Evolutionary conservation across 2,797 vertebrate species (phyloP), one percentile per base, ranked within the genome.

Genomic region (Threskiornis aethiopicus): DNA sequence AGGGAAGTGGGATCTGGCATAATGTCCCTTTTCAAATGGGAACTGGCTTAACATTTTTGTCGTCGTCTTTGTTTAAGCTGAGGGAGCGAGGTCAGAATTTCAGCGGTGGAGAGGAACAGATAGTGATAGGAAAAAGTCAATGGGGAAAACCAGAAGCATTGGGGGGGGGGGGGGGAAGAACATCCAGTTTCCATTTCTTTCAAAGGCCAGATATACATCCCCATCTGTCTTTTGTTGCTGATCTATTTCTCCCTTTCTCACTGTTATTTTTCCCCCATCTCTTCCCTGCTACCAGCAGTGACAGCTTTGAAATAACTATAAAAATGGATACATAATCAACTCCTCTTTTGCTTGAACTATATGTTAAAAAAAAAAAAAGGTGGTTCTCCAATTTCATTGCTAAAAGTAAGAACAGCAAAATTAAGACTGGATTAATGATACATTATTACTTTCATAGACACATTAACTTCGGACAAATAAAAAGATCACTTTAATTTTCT

Each of bases 141-240:
- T 31, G 39, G 51, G 33, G 58, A 87, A 96, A 93, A 93, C 1
- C 61, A 46, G 44, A 46, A 20, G 44, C 44, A 10, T 20, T 10
- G 44, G 49, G 52, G 1, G 5, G 8, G 17, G 5, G 4, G 17
- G 52, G 29, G 9, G 10, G 10, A 29, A 65, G 76, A 83, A 90
- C 58, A 52, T 94, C 47, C 58, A 82, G 66, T 93, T 95, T 97
- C 93, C 80, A 59, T 76, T 87, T 83, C 73, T 89, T 89, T 82
- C 47, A 73, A 79, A 96, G 58, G 69, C 61, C 69, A 84, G 92
- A 84, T 39, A 58, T 82, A 52, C 1, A 76, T 70, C 87, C 51
- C 51, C 54, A 57, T 69, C 59, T 83, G 75, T 79, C 46, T 77
- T 85, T 44, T 77, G 59, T n/a, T 83, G 55, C 59, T 67, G 13